Evolutionary conservation across 2,888 invertebrate species (phyloP), one percentile per base, ranked within the genome.

Genomic region (Eudemis profundana): DNA sequence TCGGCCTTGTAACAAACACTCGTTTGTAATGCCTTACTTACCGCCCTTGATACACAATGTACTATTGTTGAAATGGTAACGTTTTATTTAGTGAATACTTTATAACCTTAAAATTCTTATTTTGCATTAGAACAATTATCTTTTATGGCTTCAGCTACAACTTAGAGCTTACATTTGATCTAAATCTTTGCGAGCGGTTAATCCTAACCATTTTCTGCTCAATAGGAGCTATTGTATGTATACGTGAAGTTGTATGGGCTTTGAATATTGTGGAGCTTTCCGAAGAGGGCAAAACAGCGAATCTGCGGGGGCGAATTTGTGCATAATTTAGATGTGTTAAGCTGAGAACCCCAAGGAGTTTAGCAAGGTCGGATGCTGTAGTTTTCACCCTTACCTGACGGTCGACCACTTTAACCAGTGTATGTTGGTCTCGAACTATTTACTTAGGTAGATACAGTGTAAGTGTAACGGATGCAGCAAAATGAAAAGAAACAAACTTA

Each of bases 401-500:
- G 3, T 12, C 29, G 14, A 46, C 21, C n/a, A 46, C 21, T 21
- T 3, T 33, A 57, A 38, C 14, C 33, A 4, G 29, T 44, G 7
- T n/a, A 17, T 15, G 17, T 42, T 27, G 15, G 19, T 29, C 12
- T 65, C 14, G 46, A 60, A 59, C 49, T 50, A n/a, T 21, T 1
- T 49, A 17, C 44, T 51, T 53, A n/a, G n/a, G n/a, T n/a, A n/a
- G n/a, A n/a, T n/a, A 38, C 38, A 21, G 27, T 23, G 10, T 42
- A 46, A 53, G 59, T 51, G 38, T 59, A 64, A 64, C 59, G 59
- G 47, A 60, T 47, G 65, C 47, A 29, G 29, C 50, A 57, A 63
- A 63, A 56, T 63, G 63, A 64, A 64, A 63, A 64, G 15, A 64
- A 33, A 50, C 40, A 50, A 64, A 50, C 57, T 64, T 57, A 50